Conservation (phyloP, 2,797 vertebrate genomes). For the Eidolon dupreanum region DNA sequence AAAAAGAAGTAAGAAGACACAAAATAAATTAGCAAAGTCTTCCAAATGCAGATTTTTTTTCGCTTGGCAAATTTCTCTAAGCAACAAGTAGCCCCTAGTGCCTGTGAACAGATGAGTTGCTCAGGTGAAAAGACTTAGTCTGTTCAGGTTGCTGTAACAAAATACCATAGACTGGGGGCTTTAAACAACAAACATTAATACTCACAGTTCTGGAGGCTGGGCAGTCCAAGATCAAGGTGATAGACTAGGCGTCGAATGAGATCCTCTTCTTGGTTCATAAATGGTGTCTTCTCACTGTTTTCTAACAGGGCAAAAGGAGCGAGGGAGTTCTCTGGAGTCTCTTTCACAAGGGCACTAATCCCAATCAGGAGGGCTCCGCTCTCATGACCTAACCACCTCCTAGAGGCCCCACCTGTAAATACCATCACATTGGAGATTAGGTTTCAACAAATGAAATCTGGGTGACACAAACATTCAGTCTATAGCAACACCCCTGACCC, state of each 20-base stretch:
- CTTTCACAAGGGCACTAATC: not conserved
- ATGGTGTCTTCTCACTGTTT: not conserved
- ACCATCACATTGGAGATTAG: not conserved
- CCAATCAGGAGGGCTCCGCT: not conserved
- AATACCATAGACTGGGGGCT: not conserved
- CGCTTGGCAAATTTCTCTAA: not conserved
- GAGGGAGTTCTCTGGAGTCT: fast-evolving
- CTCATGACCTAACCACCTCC: not conserved
- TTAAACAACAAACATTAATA: not conserved
- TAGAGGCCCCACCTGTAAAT: not conserved
- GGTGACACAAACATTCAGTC: not conserved
- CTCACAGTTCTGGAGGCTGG: not conserved
- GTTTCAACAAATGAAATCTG: not conserved
- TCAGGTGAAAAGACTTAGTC: not conserved
- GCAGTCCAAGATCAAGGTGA: not conserved
- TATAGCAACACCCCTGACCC: not conserved
- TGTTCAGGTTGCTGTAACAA: not conserved
- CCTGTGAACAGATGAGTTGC: not conserved
- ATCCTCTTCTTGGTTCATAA: not conserved
- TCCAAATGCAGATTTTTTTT: not conserved
- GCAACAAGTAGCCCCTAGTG: not conserved
- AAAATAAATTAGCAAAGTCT: not conserved
- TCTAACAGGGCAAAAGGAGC: too few species aligned
- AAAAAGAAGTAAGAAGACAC: not conserved
- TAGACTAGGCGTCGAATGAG: not conserved